phyloP scores from a whole-genome alignment of 2,888 invertebrate species.

The Eilema caniola region DNA sequence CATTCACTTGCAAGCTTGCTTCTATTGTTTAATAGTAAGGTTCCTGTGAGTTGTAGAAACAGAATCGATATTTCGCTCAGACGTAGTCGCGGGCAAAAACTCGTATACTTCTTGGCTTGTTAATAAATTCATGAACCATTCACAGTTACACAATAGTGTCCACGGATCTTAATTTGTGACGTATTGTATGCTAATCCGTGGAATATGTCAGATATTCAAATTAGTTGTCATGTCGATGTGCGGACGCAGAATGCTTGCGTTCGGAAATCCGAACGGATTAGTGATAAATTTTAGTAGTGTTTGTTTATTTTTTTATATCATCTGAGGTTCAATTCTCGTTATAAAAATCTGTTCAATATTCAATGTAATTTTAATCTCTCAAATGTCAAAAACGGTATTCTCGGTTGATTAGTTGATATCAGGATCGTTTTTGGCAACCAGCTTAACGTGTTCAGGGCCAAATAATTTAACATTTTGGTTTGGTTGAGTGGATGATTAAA shows the following conservation, averaged over 20 bases:
- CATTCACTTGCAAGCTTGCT: not conserved
- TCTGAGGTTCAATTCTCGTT: too few relatives aligned
- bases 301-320: not conserved
- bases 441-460: too few relatives aligned
- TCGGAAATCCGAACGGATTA: slow-evolving; percentile 17
- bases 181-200: slow-evolving; percentile 60
- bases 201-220: slow-evolving; percentile 54
- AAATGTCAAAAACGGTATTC: too few relatives aligned
- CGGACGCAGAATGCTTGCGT: slow-evolving; percentile 7
- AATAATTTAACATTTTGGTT: too few relatives aligned
- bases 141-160: slow-evolving; percentile 40
- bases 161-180: slow-evolving; percentile 43
- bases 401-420: too few relatives aligned
- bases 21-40: not conserved
- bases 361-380: too few relatives aligned
- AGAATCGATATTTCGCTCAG: not conserved
- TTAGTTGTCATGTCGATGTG: slow-evolving; percentile 29
- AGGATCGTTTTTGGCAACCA: too few relatives aligned
- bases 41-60: too few relatives aligned
- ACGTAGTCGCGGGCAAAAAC: not conserved
- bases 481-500: too few relatives aligned
- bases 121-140: not conserved
- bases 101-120: not conserved
- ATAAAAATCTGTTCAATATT: too few relatives aligned
- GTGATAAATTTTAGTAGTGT: not conserved